Percentiles rank a stretch among this genome's conserved stretches.
These are phyloP conservation scores for Cynoglossus semilaevis DNA, from an alignment of 2,113 vertebrate species.

Conservation along the genomic window DNA sequence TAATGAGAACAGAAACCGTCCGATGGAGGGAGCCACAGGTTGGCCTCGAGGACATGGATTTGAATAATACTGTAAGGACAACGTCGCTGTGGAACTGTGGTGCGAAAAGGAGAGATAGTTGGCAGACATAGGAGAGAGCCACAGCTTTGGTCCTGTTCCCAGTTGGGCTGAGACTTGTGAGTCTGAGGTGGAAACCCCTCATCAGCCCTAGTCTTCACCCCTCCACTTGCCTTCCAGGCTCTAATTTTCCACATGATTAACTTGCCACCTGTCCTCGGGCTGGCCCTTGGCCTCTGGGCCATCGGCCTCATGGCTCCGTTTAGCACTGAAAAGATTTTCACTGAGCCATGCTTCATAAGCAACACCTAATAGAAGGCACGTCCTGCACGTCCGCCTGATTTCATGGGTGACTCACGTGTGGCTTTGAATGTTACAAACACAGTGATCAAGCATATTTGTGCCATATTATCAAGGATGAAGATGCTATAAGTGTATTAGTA, in stretches of 20 bases:
- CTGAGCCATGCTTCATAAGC: conserved; percentile 47
- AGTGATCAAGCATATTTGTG: not conserved
- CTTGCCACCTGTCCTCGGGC: conserved; percentile 75
- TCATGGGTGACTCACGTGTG: not conserved
- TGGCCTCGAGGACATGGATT: conserved; percentile 1
- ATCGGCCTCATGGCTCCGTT: conserved; percentile 55
- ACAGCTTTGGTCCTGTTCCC: conserved; percentile 56
- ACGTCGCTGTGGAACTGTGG: conserved; percentile 42
- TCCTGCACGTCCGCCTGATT: not conserved
- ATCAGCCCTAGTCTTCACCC: conserved; percentile 50
- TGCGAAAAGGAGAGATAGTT: conserved; percentile 20
- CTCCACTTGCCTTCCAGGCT: conserved; percentile 65
- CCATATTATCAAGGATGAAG: not conserved
- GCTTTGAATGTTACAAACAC: too few relatives aligned
- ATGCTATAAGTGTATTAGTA: not conserved
- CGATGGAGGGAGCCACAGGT: conserved; percentile 29
- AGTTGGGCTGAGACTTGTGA: conserved; percentile 66
- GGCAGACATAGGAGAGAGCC: conserved; percentile 40
- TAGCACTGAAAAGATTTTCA: conserved; percentile 63
- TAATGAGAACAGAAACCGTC: conserved; percentile 24
- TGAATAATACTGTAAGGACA: conserved; percentile 18
- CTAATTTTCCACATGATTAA: conserved; percentile 83
- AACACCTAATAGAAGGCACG: conserved; percentile 5
- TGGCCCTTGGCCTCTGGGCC: conserved; percentile 69
- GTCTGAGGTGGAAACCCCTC: conserved; percentile 64